Base-by-base conservation (phyloP, 2,113 vertebrate genomes). In the Electrona antarctica region DNA sequence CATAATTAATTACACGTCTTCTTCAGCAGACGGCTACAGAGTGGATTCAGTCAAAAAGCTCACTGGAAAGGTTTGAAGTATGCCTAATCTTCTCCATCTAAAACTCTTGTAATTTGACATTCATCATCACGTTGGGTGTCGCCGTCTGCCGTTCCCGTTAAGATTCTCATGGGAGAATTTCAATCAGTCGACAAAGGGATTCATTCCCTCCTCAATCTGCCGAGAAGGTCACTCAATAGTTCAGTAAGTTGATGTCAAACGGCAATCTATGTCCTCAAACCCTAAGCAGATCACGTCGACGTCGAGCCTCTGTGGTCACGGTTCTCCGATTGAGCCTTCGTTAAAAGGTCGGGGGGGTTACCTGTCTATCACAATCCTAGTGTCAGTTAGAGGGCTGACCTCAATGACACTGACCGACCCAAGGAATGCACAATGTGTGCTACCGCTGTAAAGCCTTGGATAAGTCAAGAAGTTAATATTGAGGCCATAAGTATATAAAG, bases 341-440 rank as follows among this genome's bases (percentile, higher is more conserved):
- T 77, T 57, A 71, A 71, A 33, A 64, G 79, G 82, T 80, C 76
- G 65, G 21, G 21, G 28, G 50, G 91, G 86, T 89, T 89, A 76
- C 45, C 50, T 71, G 74, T 79, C 79, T 7, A 4, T 84, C 64
- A 64, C 21, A n/a, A 74, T 73, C 46, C 56, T 4, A 13, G 51
- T 64, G 86, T 72, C 85, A 79, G 64, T 88, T 81, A 81, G 66
- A 64, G 49, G 29, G 29, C 15, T 80, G 85, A 88, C 85, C 86
- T 74, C 63, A 13, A 8, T 79, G 79, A 86, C 63, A 13, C 8
- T 79, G 79, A 86, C 80, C 74, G 50, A 11, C 69, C 8, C 0
- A 8, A 58, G 69, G 60, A 88, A 76, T 21, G 33, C 71, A 78
- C 60, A 80, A 52, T 64, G 51, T 75, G 82, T 72, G 60, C 78